Evolutionary conservation across 1,140 invertebrate species (phyloP).

Genomic region (Holotrichia oblita): DNA sequence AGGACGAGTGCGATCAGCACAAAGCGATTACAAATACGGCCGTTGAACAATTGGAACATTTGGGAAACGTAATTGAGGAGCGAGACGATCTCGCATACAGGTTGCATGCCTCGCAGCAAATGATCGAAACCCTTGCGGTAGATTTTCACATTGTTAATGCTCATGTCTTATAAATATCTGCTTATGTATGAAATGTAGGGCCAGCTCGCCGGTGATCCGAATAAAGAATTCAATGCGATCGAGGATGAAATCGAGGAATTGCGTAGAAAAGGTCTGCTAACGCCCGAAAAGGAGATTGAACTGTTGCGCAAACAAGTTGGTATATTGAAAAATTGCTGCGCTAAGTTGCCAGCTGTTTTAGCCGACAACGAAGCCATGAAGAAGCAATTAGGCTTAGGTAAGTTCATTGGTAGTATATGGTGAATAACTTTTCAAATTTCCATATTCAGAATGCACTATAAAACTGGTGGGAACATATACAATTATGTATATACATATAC

Average conservation of each 20-base stretch:
- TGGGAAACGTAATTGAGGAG: conserved; percentile 51
- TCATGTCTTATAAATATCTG: background rate
- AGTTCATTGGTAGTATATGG: background rate
- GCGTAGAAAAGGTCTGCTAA: conserved; percentile 40
- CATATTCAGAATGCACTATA: too few relatives aligned
- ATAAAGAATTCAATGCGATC: conserved; percentile 47
- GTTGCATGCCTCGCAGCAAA: conserved; percentile 48
- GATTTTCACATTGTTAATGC: background rate
- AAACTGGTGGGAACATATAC: too few relatives aligned
- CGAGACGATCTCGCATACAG: conserved; percentile 48
- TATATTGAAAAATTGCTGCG: conserved; percentile 52
- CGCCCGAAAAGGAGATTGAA: conserved; percentile 49
- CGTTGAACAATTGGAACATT: conserved; percentile 52
- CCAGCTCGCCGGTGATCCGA: background rate
- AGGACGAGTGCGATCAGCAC: conserved; percentile 50
- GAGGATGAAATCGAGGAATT: conserved; percentile 52
- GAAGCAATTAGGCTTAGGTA: conserved; percentile 24
- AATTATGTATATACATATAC: too few relatives aligned
- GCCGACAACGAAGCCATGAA: conserved; percentile 51
- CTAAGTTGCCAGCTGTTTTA: conserved; percentile 52
- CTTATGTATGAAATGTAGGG: background rate
- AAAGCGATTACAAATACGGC: conserved; percentile 49
- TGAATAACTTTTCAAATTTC: too few relatives aligned
- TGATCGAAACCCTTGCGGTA: conserved; percentile 44
- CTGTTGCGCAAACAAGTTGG: conserved; percentile 52